Base-by-base conservation (phyloP, 2,797 vertebrate genomes). In the Pempheris klunzingeri region DNA sequence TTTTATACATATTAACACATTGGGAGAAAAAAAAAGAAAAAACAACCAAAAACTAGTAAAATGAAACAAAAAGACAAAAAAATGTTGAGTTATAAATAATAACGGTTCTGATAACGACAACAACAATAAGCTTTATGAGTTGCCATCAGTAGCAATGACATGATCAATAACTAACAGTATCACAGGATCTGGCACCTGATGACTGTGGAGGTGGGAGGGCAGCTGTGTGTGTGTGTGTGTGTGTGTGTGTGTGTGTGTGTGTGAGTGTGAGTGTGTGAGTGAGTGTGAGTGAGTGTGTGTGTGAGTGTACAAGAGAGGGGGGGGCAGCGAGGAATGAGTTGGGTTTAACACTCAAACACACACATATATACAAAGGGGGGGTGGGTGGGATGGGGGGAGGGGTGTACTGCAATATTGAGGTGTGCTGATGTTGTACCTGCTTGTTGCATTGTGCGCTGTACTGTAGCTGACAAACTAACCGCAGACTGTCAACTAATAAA, bases 361-460 rank as follows among this genome's bases (percentile, higher is more conserved):
- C 30, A 86, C 68, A 71, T 14, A 66, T 12, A 59, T 3, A 50
- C 9, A 54, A 2, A 26, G 7, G 1, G 17, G n/a, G 4, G 7
- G n/a, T 26, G 65, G 46, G 28, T 22, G 44, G 50, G 60, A 17
- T 7, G 28, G 15, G 9, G 1, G 57, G n/a, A 49, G 62, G 30
- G 53, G 60, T 57, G 39, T 71, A 70, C 73, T 79, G 77, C 85
- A 79, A 82, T 75, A 80, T 55, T 71, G 63, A 83, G 78, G 73
- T 83, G 76, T 86, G 88, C 90, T 92, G 82, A 91, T 81, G 81
- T 92, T 93, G 86, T 93, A 92, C 85, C 87, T 92, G 93, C 93
- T 94, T 93, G 90, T 91, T 91, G 93, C 91, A 83, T 94, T 83
- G 86, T 94, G 87, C 86, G 80, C 90, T 93, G 88, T 91, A 73